Percentiles rank a stretch among this genome's conserved stretches.
These are phyloP conservation scores for Brachyopa scutellaris DNA, from an alignment of 2,888 invertebrate species.

Conservation along the genomic window DNA sequence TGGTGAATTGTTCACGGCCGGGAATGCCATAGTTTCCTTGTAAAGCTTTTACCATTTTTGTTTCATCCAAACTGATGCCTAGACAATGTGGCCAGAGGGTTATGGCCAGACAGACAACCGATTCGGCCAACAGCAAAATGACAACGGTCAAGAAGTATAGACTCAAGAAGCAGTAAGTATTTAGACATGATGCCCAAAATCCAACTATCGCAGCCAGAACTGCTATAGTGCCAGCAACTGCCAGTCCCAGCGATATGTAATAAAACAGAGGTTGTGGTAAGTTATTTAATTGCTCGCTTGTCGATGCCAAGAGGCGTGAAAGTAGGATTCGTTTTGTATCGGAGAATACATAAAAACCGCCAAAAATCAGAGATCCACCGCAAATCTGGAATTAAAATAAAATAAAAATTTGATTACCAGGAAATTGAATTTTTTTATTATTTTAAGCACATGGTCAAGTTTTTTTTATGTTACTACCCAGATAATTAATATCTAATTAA, in stretches of 20 bases:
- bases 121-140: constrained; percentile 86
- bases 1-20: constrained; percentile 87
- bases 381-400: constrained; percentile 84
- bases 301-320: constrained; percentile 87
- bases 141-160: constrained; percentile 88
- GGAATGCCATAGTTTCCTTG: constrained; percentile 90
- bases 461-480: too few species aligned
- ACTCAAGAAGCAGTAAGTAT: constrained; percentile 88
- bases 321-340: constrained; percentile 88
- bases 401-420: constrained; percentile 22
- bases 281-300: constrained; percentile 82
- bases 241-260: constrained; percentile 87
- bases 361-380: constrained; percentile 87
- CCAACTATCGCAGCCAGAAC: constrained; percentile 88
- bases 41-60: constrained; percentile 87
- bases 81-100: constrained; percentile 90
- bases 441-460: too few species aligned
- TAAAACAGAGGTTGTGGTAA: constrained; percentile 89
- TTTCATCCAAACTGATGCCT: constrained; percentile 87
- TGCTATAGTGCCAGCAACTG: constrained; percentile 87
- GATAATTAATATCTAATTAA: too few species aligned
- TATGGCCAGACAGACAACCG: constrained; percentile 87
- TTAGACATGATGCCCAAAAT: constrained; percentile 91
- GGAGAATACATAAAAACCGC: constrained; percentile 88
- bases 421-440: too few species aligned